Evolutionary conservation across 2,888 invertebrate species (phyloP).

Genomic region (Rotaria socialis): DNA sequence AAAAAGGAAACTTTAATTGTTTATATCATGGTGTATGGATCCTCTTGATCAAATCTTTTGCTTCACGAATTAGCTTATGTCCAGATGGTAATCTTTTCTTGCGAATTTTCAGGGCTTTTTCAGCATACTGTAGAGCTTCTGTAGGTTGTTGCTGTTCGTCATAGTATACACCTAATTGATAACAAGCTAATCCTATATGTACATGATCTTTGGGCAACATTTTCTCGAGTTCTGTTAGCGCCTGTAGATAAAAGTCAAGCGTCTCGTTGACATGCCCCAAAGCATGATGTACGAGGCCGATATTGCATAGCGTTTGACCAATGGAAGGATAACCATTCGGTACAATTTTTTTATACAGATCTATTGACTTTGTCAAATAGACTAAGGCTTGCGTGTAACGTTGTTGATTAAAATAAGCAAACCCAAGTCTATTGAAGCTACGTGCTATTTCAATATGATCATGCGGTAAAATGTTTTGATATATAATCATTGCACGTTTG

Average conservation of each 20-base stretch:
- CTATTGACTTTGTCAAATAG: background rate
- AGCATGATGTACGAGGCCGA: background rate
- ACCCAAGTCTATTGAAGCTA: background rate
- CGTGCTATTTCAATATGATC: background rate
- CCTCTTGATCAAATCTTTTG: too few species aligned
- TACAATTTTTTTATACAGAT: background rate
- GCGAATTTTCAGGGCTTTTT: background rate
- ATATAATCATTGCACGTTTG: background rate
- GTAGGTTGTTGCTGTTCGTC: background rate
- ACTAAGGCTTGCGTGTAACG: background rate
- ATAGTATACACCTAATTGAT: background rate
- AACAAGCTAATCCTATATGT: background rate
- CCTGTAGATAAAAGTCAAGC: background rate
- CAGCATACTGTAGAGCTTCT: background rate
- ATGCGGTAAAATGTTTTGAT: background rate
- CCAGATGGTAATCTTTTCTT: background rate
- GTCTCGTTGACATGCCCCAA: background rate
- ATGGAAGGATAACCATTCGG: background rate
- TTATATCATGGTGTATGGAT: too few species aligned
- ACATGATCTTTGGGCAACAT: background rate
- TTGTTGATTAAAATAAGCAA: background rate
- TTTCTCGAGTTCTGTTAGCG: background rate
- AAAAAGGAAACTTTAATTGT: too few species aligned
- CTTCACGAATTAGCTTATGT: too few species aligned
- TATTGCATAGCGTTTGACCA: background rate